A percentile compares a stretch with the other conserved stretches of the same genome.
These are phyloP conservation scores for Ceratotherium simum DNA, from an alignment of 2,113 vertebrate species.

Conservation along the genomic window DNA sequence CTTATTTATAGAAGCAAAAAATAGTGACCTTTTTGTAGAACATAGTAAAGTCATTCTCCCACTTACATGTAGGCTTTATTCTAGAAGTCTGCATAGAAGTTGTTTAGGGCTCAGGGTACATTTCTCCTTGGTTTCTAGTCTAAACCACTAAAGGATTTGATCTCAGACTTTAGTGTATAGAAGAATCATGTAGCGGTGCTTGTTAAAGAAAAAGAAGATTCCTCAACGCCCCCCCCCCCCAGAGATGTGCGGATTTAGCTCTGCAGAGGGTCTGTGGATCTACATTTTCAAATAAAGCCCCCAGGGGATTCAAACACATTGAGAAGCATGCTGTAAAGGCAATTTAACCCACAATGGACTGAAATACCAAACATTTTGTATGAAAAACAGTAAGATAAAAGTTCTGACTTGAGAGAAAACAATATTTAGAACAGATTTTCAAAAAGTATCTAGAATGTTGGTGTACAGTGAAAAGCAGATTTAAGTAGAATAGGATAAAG, in stretches of 20 bases:
- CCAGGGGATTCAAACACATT: neutral
- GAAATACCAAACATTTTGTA: neutral
- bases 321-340: neutral
- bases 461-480: neutral
- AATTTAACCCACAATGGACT: neutral
- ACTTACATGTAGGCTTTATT: neutral
- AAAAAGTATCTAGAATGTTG: neutral
- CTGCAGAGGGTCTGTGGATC: neutral
- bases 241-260: neutral
- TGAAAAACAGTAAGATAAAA: constrained; percentile 28
- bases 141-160: neutral
- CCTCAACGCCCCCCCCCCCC: neutral
- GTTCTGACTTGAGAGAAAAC: neutral
- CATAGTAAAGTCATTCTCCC: neutral
- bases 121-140: neutral
- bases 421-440: neutral
- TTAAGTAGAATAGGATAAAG: neutral
- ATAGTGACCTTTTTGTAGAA: neutral
- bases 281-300: neutral
- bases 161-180: neutral
- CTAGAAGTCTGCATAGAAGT: neutral
- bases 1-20: neutral
- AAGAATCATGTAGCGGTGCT: neutral
- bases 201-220: neutral
- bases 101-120: neutral